These are phyloP conservation scores for Oenanthe melanoleuca DNA, from an alignment of 2,113 vertebrate genomes.

Conservation along the genomic window DNA sequence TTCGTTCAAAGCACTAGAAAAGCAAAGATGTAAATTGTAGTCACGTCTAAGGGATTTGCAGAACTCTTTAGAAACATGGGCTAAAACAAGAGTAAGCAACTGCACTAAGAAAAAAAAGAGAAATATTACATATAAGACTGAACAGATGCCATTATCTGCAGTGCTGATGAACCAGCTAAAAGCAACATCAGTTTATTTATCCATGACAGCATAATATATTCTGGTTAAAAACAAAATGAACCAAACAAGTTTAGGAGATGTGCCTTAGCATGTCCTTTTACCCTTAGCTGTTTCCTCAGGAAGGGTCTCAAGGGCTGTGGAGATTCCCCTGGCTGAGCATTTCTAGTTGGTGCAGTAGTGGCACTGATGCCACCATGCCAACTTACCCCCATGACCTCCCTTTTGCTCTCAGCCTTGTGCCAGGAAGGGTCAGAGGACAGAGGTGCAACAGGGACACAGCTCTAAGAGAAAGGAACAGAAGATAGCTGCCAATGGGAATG, in stretches of 20 bases:
- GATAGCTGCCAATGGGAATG: not conserved
- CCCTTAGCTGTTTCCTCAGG: not conserved
- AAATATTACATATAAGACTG: conserved; percentile 18
- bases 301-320: not conserved
- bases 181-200: conserved; percentile 26
- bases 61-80: conserved; percentile 12
- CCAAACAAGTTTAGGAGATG: not conserved
- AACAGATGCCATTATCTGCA: conserved; percentile 31
- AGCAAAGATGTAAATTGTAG: conserved; percentile 29
- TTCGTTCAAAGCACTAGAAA: conserved; percentile 38
- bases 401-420: not conserved
- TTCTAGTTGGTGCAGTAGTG: not conserved
- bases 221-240: not conserved
- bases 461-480: not conserved
- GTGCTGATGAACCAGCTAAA: conserved; percentile 30
- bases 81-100: not conserved
- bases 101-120: conserved; percentile 13
- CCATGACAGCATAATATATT: not conserved
- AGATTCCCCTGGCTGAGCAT: not conserved
- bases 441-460: too few species aligned
- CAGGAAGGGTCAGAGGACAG: not conserved
- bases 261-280: not conserved
- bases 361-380: not conserved
- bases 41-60: conserved; percentile 23
- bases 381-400: too few species aligned